Evolutionary conservation across 2,797 vertebrate species (phyloP).

Genomic region (Octomys mimax): DNA sequence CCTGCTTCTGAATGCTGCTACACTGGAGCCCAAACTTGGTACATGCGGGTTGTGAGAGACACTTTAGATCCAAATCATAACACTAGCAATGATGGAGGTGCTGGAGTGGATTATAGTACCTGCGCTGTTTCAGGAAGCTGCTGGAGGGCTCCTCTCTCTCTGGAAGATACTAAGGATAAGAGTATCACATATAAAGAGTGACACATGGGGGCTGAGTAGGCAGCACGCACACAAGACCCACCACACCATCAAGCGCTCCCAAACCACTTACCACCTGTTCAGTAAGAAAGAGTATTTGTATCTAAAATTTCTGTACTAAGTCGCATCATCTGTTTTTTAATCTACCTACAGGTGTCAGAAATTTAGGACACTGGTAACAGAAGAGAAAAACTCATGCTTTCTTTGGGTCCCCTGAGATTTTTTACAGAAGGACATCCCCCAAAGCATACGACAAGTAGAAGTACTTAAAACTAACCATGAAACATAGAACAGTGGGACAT

Average conservation of each 20-base stretch:
- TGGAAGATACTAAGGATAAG: not conserved
- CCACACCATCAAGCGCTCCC: not conserved
- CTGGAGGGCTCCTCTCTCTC: not conserved
- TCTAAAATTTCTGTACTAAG: not conserved
- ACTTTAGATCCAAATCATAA: not conserved
- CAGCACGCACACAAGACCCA: not conserved
- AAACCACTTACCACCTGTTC: not conserved
- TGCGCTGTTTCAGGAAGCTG: not conserved
- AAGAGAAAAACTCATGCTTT: conserved; percentile 25
- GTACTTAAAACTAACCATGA: not conserved
- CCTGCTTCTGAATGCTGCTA: not conserved
- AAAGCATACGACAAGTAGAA: not conserved
- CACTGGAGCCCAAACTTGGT: not conserved
- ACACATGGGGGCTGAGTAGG: not conserved
- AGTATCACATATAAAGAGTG: not conserved
- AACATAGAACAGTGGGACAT: not conserved
- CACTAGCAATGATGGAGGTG: not conserved
- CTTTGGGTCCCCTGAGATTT: not conserved
- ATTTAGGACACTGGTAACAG: not conserved
- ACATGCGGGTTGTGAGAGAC: not conserved
- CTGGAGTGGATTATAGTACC: not conserved
- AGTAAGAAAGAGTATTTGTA: conserved; percentile 5
- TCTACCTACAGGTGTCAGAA: not conserved
- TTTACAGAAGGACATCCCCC: not conserved
- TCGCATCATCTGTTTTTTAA: conserved; percentile 15